Evolutionary conservation across 2,113 vertebrate genomes (phyloP).

Genomic region (Calonectris borealis): DNA sequence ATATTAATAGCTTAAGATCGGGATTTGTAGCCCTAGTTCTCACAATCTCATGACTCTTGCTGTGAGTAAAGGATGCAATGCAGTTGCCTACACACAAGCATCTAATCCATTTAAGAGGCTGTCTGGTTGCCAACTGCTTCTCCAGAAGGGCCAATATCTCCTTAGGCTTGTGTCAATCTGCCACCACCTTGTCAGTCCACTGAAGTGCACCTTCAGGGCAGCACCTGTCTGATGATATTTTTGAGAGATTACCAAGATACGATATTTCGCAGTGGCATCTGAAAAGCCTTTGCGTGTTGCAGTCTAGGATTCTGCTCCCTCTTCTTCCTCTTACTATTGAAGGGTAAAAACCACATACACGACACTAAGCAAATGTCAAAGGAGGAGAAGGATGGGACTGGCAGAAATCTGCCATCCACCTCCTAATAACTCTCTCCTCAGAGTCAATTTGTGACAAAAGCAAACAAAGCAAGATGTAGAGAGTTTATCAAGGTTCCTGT

Average conservation of each 20-base stretch:
- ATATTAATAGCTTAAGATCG: background rate
- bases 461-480: background rate
- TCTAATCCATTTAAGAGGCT: background rate
- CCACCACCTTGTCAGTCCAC: background rate
- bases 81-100: background rate
- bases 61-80: background rate
- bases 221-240: background rate
- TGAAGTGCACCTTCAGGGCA: background rate
- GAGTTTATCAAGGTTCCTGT: background rate
- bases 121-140: background rate
- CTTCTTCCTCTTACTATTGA: background rate
- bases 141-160: background rate
- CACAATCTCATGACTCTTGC: background rate
- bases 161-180: background rate
- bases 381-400: background rate
- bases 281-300: background rate
- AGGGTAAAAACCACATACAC: background rate
- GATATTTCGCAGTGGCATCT: background rate
- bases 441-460: background rate
- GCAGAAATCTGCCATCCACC: background rate
- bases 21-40: background rate
- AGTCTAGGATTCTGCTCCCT: background rate
- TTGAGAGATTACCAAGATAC: background rate
- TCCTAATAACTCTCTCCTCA: background rate
- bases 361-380: background rate